Conservation (phyloP, 2,797 vertebrate genomes). For the Phrynocephalus vlangalii region DNA sequence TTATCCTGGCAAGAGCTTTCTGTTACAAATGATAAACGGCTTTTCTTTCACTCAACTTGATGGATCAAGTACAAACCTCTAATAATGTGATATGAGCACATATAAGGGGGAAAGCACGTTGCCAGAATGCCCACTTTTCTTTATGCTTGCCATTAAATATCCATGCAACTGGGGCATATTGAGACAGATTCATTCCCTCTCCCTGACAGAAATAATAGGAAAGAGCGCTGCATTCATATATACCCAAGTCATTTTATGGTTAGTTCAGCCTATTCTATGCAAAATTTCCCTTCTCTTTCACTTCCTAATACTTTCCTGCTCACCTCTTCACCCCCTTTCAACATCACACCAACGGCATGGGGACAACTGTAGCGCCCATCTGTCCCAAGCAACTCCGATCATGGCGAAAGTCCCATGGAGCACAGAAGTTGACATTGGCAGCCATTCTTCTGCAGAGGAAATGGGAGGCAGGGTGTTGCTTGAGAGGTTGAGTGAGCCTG, state of each 20-base stretch:
- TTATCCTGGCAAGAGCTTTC: constrained; percentile 63
- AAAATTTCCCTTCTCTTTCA: neutral
- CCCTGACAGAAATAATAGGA: constrained; percentile 4
- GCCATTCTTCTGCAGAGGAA: too few relatives aligned
- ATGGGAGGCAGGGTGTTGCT: too few relatives aligned
- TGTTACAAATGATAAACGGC: constrained; percentile 61
- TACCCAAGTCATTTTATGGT: neutral
- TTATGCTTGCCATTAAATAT: constrained; percentile 42
- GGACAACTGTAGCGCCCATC: neutral
- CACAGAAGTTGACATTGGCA: too few relatives aligned
- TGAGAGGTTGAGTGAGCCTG: too few relatives aligned
- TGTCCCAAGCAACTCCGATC: neutral
- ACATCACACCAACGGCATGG: neutral
- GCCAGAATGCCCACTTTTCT: constrained; percentile 38
- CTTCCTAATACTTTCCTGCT: neutral
- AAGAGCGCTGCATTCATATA: neutral
- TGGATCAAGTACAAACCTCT: constrained; percentile 41
- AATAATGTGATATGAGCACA: constrained; percentile 41
- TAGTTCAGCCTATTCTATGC: neutral
- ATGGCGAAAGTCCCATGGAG: too few relatives aligned
- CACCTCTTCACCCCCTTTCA: neutral
- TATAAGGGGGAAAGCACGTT: constrained; percentile 50
- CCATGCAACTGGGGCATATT: neutral
- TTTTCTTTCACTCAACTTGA: constrained; percentile 41
- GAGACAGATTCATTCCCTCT: constrained; percentile 25